A percentile compares a stretch with the other conserved stretches of the same genome.
Evolutionary conservation across 2,113 vertebrate species (phyloP).

Genomic region (Campylomormyrus numenius): DNA sequence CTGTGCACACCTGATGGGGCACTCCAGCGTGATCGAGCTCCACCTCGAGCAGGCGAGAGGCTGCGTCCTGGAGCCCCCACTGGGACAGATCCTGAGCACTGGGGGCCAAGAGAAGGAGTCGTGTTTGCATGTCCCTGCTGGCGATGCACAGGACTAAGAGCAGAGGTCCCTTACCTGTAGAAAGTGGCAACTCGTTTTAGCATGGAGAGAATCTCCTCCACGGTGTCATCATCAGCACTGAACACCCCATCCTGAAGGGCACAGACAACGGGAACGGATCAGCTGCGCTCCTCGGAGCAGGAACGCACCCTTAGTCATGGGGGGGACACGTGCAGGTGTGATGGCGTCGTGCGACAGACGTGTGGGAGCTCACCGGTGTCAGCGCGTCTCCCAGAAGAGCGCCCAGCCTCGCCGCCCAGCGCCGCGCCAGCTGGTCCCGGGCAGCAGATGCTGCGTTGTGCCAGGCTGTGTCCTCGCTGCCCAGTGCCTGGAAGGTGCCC

Average conservation of each 20-base stretch:
- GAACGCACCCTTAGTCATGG: too few relatives aligned
- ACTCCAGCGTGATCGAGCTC: slow-evolving; percentile 48
- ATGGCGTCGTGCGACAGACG: neutral
- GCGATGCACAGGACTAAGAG: neutral
- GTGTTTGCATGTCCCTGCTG: neutral
- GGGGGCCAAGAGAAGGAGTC: slow-evolving; percentile 15
- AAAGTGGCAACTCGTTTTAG: slow-evolving; percentile 74
- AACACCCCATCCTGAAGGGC: slow-evolving; percentile 58
- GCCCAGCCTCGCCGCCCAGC: slow-evolving; percentile 60
- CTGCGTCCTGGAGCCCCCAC: slow-evolving; percentile 67
- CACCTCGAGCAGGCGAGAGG: slow-evolving; percentile 59
- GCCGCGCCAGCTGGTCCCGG: slow-evolving; percentile 62
- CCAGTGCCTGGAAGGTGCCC: slow-evolving; percentile 63
- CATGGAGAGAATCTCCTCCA: slow-evolving; percentile 47
- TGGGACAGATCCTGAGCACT: slow-evolving; percentile 75
- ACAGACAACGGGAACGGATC: neutral
- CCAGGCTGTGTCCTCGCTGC: slow-evolving; percentile 49
- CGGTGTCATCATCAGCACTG: slow-evolving; percentile 48
- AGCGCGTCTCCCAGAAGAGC: slow-evolving; percentile 53
- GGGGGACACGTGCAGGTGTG: neutral
- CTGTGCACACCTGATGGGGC: slow-evolving; percentile 59
- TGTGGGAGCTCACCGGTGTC: slow-evolving; percentile 50
- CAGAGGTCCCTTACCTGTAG: slow-evolving; percentile 67
- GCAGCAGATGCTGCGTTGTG: slow-evolving; percentile 43
- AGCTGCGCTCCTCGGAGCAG: neutral